phyloP scores from a whole-genome alignment of 1,140 invertebrate species.

The Zaprionus nigranus region DNA sequence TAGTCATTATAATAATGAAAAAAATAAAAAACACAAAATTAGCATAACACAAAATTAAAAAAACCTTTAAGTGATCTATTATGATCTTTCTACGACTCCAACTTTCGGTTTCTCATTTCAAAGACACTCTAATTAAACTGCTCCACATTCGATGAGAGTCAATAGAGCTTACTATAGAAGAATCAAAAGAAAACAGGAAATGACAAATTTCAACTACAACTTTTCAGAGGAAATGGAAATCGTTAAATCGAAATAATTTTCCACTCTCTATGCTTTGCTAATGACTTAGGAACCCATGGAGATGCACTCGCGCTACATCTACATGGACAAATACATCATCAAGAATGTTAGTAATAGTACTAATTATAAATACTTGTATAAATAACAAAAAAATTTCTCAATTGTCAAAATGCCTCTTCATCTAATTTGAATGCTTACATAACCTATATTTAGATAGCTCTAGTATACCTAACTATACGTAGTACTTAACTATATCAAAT shows the following conservation, averaged over 20 bases:
- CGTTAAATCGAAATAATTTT: not conserved
- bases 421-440: not conserved
- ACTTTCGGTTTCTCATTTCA: not conserved
- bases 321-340: fast-evolving
- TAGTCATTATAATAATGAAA: too few relatives aligned
- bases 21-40: not conserved
- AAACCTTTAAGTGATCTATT: not conserved
- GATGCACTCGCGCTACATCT: not conserved
- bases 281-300: not conserved
- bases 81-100: not conserved
- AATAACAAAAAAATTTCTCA: not conserved
- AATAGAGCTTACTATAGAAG: not conserved
- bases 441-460: too few relatives aligned
- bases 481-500: too few relatives aligned
- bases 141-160: not conserved
- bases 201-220: not conserved
- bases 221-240: slow-evolving; percentile 11
- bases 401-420: not conserved
- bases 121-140: not conserved
- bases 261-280: not conserved
- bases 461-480: too few relatives aligned
- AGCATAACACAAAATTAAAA: not conserved
- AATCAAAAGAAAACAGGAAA: not conserved
- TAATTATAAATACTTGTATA: too few relatives aligned
- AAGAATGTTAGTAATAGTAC: too few relatives aligned